These are phyloP conservation scores for Mastacembelus armatus DNA, from an alignment of 2,797 vertebrate genomes.

Conservation along the genomic window DNA sequence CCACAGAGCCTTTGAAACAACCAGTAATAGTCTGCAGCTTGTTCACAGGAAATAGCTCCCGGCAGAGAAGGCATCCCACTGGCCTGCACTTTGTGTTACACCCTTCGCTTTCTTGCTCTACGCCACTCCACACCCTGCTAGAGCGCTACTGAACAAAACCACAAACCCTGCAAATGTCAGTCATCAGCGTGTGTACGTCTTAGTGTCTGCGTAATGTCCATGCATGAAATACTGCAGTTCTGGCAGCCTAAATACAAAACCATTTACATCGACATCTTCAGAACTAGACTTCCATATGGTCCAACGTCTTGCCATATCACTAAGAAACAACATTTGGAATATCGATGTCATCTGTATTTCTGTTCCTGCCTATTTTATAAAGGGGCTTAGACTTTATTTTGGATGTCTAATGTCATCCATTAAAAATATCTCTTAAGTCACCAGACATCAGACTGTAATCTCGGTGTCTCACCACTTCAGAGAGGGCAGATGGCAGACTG, in stretches of 20 bases:
- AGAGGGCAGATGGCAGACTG: conserved; percentile 68
- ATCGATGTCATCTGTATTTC: conserved; percentile 32
- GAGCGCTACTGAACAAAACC: conserved; percentile 61
- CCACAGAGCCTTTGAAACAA: conserved; percentile 40
- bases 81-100: conserved; percentile 61
- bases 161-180: conserved; percentile 50
- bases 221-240: conserved; percentile 40
- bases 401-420: conserved; percentile 81
- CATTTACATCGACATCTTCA: conserved; percentile 23
- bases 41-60: conserved; percentile 74
- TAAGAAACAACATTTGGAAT: background rate
- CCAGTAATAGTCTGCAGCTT: conserved; percentile 62
- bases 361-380: conserved; percentile 43
- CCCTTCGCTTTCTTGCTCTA: conserved; percentile 39
- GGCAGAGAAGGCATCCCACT: conserved; percentile 66
- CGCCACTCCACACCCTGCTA: conserved; percentile 44
- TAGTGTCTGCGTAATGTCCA: conserved; percentile 24
- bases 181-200: conserved; percentile 8
- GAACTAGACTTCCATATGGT: conserved; percentile 27
- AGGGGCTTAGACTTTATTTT: conserved; percentile 68
- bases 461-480: conserved; percentile 74
- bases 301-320: conserved; percentile 3
- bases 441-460: conserved; percentile 75
- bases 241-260: conserved; percentile 17
- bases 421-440: conserved; percentile 79